Conservation (phyloP, 2,797 vertebrate genomes). For the Synanceia verrucosa region DNA sequence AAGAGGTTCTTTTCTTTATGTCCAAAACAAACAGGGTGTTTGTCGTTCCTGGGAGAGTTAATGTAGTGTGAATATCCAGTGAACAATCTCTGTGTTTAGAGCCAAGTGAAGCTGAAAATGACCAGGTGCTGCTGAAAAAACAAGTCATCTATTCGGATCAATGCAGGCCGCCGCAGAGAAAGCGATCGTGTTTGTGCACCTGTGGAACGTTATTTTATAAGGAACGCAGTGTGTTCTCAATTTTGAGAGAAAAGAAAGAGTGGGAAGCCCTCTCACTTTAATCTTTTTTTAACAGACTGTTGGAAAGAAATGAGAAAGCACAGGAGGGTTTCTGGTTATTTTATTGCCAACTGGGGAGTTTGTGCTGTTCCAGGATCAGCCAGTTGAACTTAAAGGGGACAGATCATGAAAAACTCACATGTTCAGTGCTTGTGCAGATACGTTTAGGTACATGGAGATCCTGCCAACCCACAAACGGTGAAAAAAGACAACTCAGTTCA, state of each 20-base stretch:
- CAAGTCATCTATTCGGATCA: constrained; percentile 42
- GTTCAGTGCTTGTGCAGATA: background rate
- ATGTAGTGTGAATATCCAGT: constrained; percentile 67
- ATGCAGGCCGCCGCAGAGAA: constrained; percentile 37
- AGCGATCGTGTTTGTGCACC: constrained; percentile 65
- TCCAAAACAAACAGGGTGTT: constrained; percentile 71
- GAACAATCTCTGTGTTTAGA: constrained; percentile 57
- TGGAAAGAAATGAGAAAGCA: constrained; percentile 28
- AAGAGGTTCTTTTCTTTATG: constrained; percentile 64
- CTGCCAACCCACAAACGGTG: background rate
- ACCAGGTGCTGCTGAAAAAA: constrained; percentile 64
- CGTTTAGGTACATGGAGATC: background rate
- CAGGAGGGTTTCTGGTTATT: constrained; percentile 26
- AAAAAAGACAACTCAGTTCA: too few species aligned
- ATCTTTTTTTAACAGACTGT: constrained; percentile 17
- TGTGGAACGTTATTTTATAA: constrained; percentile 54
- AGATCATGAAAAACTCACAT: rapidly evolving
- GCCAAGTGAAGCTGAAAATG: constrained; percentile 69
- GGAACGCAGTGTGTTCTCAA: constrained; percentile 25
- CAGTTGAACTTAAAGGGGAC: constrained; percentile 35
- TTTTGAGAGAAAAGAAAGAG: constrained; percentile 13
- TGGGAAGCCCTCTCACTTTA: constrained; percentile 29
- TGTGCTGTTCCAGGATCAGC: constrained; percentile 25
- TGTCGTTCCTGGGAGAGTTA: constrained; percentile 58
- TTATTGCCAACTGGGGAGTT: constrained; percentile 25